Conservation (phyloP, 2,888 invertebrate genomes). For the Nomada fucata region DNA sequence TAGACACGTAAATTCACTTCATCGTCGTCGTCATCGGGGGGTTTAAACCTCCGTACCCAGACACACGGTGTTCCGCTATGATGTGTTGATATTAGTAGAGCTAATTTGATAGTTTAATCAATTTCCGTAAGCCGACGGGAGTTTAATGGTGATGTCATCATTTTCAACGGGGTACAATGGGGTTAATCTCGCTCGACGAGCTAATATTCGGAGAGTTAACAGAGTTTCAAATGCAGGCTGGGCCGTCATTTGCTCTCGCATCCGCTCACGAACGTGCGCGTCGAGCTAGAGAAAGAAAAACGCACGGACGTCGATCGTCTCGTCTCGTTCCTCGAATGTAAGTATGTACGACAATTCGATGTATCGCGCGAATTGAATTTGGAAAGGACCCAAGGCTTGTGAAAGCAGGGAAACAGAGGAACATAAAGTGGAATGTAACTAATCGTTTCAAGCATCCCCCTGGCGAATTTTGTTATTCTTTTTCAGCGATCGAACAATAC, state of each 20-base stretch:
- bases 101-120: constrained; percentile 85
- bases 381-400: background rate
- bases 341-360: background rate
- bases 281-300: constrained; percentile 38
- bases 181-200: constrained; percentile 84
- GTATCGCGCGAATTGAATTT: background rate
- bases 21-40: constrained; percentile 43
- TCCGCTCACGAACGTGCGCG: constrained; percentile 63
- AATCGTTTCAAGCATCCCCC: background rate
- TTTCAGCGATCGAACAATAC: constrained; percentile 3
- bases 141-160: constrained; percentile 84
- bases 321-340: constrained; percentile 21
- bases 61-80: constrained; percentile 65
- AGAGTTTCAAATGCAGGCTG: constrained; percentile 83
- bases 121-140: constrained; percentile 83
- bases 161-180: constrained; percentile 83
- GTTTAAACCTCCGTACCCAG: constrained; percentile 65
- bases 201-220: constrained; percentile 84
- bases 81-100: constrained; percentile 83
- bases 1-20: constrained; percentile 71
- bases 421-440: background rate
- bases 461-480: background rate
- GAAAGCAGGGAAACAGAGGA: background rate
- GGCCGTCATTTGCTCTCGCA: constrained; percentile 75
- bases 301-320: constrained; percentile 1